Evolutionary conservation across 2,113 vertebrate species (phyloP), one percentile per base, ranked within the genome.

Genomic region (Siphamia tubifer): DNA sequence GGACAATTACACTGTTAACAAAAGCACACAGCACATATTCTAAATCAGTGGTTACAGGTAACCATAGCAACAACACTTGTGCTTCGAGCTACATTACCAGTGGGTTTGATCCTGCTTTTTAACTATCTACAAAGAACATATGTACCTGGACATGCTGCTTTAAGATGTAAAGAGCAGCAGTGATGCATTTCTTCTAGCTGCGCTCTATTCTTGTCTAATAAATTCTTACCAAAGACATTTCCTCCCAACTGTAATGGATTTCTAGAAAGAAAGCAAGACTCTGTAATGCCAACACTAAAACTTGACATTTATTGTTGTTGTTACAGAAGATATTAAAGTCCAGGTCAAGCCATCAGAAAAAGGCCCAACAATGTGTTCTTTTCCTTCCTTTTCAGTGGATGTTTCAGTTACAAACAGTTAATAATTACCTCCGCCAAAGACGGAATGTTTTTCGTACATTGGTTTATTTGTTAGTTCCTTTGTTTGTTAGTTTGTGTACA

Each of bases 51-150:
- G 44, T 43, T 23, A 48, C 24, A 39, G 51, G 72, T 67, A 44
- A 55, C 75, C 54, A 66, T 48, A 15, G 82, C 48, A 77, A 77
- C 71, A 63, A 17, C 28, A 5, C 30, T 44, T 28, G 12, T 24
- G 21, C 25, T 31, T 34, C 68, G 39, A 43, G 39, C 39, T 48
- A 38, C 16, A 72, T 40, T 36, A 38, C 3, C 19, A 27, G 6
- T 31, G 35, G 24, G 49, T 62, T 31, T 45, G 55, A 27, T 48
- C 19, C 21, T 49, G 19, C 32, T 53, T 74, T 56, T 56, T 23
- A 30, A 2, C 45, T 32, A 10, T 42, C 42, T 28, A 42, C 48
- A 45, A 19, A 42, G 44, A 63, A 42, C 35, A 68, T 19, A 15
- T 2, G 27, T 8, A n/a, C 40, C 42, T 42, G 3, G 45, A 48